Evolutionary conservation across 1,140 invertebrate genomes (phyloP).

Genomic region (Drosophila kurseongensis): DNA sequence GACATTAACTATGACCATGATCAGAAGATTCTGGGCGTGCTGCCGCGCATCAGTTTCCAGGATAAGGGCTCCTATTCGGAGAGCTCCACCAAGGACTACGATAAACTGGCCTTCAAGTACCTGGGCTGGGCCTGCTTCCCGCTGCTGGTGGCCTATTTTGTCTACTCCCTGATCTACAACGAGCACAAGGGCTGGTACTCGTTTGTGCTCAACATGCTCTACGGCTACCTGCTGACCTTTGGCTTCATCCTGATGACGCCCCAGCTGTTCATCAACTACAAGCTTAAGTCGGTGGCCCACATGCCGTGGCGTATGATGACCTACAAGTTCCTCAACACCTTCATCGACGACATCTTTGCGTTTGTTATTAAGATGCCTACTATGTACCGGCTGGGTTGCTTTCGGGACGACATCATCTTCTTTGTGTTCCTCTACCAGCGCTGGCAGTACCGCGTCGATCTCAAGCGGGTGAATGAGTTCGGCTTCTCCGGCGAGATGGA

Average conservation of each 20-base stretch:
- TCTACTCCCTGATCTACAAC: slow-evolving; percentile 98
- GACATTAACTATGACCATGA: slow-evolving; percentile 93
- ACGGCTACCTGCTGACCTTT: slow-evolving; percentile 99
- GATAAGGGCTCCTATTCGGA: slow-evolving; percentile 99
- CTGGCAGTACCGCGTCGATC: slow-evolving; percentile 99
- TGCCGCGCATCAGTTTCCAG: slow-evolving; percentile 92
- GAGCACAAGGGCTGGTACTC: slow-evolving; percentile 99
- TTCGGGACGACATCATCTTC: slow-evolving; percentile 99
- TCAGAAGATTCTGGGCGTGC: slow-evolving; percentile 89
- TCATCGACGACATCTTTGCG: slow-evolving; percentile 99
- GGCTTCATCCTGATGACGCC: slow-evolving; percentile 99
- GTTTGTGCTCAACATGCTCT: slow-evolving; percentile 97
- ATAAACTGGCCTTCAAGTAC: slow-evolving; percentile 98
- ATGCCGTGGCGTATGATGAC: slow-evolving; percentile 99
- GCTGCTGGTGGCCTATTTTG: slow-evolving; percentile 94
- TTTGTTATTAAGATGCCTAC: slow-evolving; percentile 99
- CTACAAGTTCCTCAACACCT: slow-evolving; percentile 99
- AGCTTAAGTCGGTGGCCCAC: slow-evolving; percentile 99
- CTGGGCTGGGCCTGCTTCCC: slow-evolving; percentile 98
- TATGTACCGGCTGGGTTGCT: slow-evolving; percentile 97
- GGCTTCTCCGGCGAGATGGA: slow-evolving; percentile 93
- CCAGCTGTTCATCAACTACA: slow-evolving; percentile 99
- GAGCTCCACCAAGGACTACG: slow-evolving; percentile 97
- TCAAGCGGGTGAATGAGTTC: slow-evolving; percentile 97
- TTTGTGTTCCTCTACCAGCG: slow-evolving; percentile 99